Evolutionary conservation across 2,797 vertebrate genomes (phyloP), one percentile per base, ranked within the genome.

Genomic region (Ciconia nigra): DNA sequence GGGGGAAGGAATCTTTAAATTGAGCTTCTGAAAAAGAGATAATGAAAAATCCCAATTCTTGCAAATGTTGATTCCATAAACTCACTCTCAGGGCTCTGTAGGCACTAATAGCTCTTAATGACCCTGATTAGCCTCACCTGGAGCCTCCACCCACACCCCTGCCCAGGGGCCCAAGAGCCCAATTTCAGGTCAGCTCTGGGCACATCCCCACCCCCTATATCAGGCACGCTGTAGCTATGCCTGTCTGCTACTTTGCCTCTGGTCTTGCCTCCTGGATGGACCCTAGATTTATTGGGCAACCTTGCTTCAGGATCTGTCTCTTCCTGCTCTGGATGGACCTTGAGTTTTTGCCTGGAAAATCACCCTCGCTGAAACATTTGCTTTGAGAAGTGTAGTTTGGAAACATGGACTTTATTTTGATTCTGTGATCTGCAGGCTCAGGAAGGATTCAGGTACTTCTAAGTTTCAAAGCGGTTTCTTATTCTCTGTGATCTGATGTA

Each of bases 201-300:
- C 7, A 17, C 0, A 1, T 15, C 7, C 2, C 13, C 1, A 4
- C 5, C 15, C 2, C 4, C 7, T 58, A 13, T 4, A 19, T 2
- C 7, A 29, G 7, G 35, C 2, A 16, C 1, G 0, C 4, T 29
- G 16, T 20, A 26, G 11, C 8, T 63, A 9, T 44, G 20, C 4
- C 33, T 39, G 6, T 20, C 10, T 70, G 44, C 7, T 1, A 3
- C 5, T 66, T 92, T 37, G 35, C 8, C 4, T 55, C 31, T 66
- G 35, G 8, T 7, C 7, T 10, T 21, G 8, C 22, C 31, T 73
- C 31, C 28, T 44, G 25, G 37, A 16, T 35, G 9, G 22, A 29
- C 21, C 21, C 55, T 33, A 39, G 28, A 5, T 74, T 80, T 51
- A 13, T 37, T 4, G 15, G 61, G 16, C 13, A 71, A 51, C 12